Evolutionary conservation across 2,113 vertebrate genomes (phyloP), one percentile per base, ranked within the genome.

Genomic region (Trichechus manatus): DNA sequence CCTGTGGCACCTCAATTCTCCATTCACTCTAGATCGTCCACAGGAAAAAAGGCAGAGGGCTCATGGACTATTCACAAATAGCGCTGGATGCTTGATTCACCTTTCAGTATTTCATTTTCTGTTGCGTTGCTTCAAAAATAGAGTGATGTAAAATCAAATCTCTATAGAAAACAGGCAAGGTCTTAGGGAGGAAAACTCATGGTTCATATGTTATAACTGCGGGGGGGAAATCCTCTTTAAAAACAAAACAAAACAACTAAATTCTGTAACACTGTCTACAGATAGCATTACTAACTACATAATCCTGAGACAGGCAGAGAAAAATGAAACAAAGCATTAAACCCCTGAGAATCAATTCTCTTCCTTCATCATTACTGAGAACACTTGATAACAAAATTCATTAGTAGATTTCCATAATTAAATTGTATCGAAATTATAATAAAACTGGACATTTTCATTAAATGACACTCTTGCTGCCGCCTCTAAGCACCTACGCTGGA

Each of bases 161-260:
- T 90, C n/a, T 44, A 36, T 0, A 89, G 8, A 94, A 94, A 88
- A 64, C 1, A 85, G 75, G 11, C 13, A 77, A 10, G 5, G 9
- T 63, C 82, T 90, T 63, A 79, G 78, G 17, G 44, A 66, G 33
- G 23, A 84, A 86, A 86, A 31, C 29, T 74, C 50, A 50, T 20
- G 74, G 7, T 75, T 63, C 61, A 94, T 78, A 50, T 91, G 25
- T 42, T 56, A 20, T 29, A 79, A 89, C 13, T 77, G 50, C 33
- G 17, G 19, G 22, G 27, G 36, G 25, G 0, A 83, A 94, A 61
- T 66, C 15, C 20, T 77, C 79, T 84, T 78, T 84, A 64, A 29
- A 95, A 95, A 82, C 66, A 63, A 92, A 91, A 33, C 44, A 53
- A 95, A 95, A 59, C 10, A 31, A 66, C 61, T 87, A 39, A 86